phyloP scores from a whole-genome alignment of 2,113 vertebrate species.

The Dasyornis broadbenti region DNA sequence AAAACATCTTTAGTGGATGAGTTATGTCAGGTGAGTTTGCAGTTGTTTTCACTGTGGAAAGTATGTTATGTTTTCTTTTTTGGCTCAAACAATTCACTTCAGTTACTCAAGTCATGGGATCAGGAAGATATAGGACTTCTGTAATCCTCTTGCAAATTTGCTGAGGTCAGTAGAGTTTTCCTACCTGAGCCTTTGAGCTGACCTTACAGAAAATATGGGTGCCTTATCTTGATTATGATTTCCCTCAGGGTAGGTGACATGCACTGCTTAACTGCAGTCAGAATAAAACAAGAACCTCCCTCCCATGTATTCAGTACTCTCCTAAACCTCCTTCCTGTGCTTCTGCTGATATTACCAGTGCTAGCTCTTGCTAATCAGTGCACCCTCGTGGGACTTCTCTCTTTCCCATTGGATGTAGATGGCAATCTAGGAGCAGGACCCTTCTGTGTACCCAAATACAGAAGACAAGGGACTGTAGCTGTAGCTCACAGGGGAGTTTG shows the following conservation, averaged over 20 bases:
- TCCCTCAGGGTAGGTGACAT: not conserved
- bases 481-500: not conserved
- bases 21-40: not conserved
- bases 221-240: not conserved
- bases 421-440: not conserved
- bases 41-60: not conserved
- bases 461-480: not conserved
- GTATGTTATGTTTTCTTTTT: not conserved
- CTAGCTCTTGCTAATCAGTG: not conserved
- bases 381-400: not conserved
- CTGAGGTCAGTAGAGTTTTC: not conserved
- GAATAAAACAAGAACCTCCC: not conserved
- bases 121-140: not conserved
- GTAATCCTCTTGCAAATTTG: not conserved
- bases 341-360: not conserved
- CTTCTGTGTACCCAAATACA: not conserved
- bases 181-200: not conserved
- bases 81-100: not conserved
- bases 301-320: not conserved
- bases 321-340: not conserved
- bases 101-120: not conserved
- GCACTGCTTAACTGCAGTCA: not conserved
- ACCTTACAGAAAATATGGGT: not conserved
- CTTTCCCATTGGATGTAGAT: not conserved
- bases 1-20: not conserved